Percentiles rank a stretch among this genome's conserved stretches.
Evolutionary conservation across 2,888 invertebrate genomes (phyloP).

Genomic region (Aromia moschata): DNA sequence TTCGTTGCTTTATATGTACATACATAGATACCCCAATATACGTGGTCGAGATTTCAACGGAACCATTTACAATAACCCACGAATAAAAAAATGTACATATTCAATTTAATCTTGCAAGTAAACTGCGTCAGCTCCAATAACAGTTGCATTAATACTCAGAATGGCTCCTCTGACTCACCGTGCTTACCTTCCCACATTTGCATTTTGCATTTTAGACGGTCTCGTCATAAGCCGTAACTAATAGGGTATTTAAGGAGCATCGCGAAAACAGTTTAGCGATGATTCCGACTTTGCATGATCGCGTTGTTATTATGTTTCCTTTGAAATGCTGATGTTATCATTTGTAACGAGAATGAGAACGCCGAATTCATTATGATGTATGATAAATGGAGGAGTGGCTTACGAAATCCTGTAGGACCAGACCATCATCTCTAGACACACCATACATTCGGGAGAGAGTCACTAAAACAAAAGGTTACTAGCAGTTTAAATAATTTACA

Average conservation of each 20-base stretch:
- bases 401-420: too few species aligned
- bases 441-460: too few species aligned
- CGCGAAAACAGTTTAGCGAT: background rate
- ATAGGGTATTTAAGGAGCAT: background rate
- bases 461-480: too few species aligned
- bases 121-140: constrained; percentile 28
- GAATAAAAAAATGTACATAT: constrained; percentile 14
- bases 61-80: constrained; percentile 7
- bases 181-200: constrained; percentile 22
- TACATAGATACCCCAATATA: too few species aligned
- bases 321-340: too few species aligned
- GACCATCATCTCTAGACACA: too few species aligned
- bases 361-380: too few species aligned
- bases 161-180: constrained; percentile 21
- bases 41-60: background rate
- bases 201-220: constrained; percentile 15
- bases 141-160: constrained; percentile 23
- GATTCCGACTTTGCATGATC: background rate
- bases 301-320: too few species aligned
- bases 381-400: too few species aligned
- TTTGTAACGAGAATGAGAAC: too few species aligned
- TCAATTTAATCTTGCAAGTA: constrained; percentile 11
- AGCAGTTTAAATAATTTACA: too few species aligned
- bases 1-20: too few species aligned
- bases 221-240: constrained; percentile 8